Conservation (phyloP, 2,888 invertebrate species). For the Cistogaster globosa region DNA sequence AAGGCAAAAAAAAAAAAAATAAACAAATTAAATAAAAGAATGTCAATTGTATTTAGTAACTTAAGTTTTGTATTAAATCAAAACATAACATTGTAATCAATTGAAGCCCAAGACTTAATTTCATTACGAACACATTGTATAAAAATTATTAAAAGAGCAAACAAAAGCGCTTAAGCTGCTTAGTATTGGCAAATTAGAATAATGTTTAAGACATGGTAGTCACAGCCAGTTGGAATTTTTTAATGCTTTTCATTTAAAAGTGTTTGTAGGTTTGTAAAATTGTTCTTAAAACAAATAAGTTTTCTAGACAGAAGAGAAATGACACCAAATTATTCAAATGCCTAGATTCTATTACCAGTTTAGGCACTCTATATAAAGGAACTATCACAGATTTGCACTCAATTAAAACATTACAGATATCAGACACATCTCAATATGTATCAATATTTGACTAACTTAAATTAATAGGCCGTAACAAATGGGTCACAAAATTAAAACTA, state of each 20-base stretch:
- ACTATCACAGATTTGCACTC: too few species aligned
- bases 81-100: slow-evolving; percentile 40
- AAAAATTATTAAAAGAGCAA: slow-evolving; percentile 15
- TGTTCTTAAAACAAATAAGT: too few species aligned
- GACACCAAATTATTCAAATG: too few species aligned
- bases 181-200: slow-evolving; percentile 3
- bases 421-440: too few species aligned
- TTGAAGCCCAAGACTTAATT: slow-evolving; percentile 56
- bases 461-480: too few species aligned
- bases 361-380: too few species aligned
- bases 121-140: slow-evolving; percentile 48
- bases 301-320: too few species aligned
- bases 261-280: too few species aligned
- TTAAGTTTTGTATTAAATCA: slow-evolving; percentile 26
- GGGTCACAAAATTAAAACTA: too few species aligned
- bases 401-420: too few species aligned
- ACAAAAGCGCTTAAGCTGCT: slow-evolving; percentile 15
- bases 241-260: background rate
- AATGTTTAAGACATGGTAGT: background rate
- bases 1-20: slow-evolving; percentile 7
- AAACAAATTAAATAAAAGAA: slow-evolving; percentile 35
- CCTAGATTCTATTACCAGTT: too few species aligned
- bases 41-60: slow-evolving; percentile 54
- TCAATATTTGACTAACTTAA: too few species aligned
- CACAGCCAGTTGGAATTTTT: slow-evolving; percentile 10